Evolutionary conservation across 2,888 invertebrate species (phyloP).

Genomic region (Tachina lurida): DNA sequence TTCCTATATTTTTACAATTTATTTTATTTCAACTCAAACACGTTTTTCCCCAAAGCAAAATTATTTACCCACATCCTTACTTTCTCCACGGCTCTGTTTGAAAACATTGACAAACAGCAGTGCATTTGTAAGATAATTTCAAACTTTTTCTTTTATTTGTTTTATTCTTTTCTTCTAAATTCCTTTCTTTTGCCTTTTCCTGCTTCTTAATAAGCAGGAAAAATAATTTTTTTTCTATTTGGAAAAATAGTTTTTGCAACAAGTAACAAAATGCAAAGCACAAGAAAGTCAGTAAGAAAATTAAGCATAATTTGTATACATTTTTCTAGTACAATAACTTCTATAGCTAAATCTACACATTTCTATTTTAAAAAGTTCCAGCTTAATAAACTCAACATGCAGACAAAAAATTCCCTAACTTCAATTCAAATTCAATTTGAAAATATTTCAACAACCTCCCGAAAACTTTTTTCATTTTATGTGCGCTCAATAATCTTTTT

Average conservation of each 20-base stretch:
- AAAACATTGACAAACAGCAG: slow-evolving; percentile 10
- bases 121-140: slow-evolving; percentile 41
- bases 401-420: slow-evolving; percentile 17
- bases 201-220: slow-evolving; percentile 41
- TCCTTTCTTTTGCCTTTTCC: background rate
- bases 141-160: slow-evolving; percentile 17
- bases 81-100: background rate
- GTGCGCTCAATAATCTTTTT: background rate
- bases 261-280: slow-evolving; percentile 12
- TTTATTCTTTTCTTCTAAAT: background rate
- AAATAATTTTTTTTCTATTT: no score
- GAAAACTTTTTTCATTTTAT: background rate
- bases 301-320: background rate
- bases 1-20: no score
- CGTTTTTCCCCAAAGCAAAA: background rate
- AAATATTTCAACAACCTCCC: background rate
- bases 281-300: slow-evolving; percentile 3
- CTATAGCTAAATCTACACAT: slow-evolving; percentile 1
- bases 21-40: no score
- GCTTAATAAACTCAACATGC: background rate
- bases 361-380: slow-evolving; percentile 9
- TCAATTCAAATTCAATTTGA: slow-evolving; percentile 23
- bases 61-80: background rate
- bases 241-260: slow-evolving; percentile 17
- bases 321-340: slow-evolving; percentile 6